phyloP scores from a whole-genome alignment of 2,113 vertebrate genomes.

The Rhinolophus sinicus region DNA sequence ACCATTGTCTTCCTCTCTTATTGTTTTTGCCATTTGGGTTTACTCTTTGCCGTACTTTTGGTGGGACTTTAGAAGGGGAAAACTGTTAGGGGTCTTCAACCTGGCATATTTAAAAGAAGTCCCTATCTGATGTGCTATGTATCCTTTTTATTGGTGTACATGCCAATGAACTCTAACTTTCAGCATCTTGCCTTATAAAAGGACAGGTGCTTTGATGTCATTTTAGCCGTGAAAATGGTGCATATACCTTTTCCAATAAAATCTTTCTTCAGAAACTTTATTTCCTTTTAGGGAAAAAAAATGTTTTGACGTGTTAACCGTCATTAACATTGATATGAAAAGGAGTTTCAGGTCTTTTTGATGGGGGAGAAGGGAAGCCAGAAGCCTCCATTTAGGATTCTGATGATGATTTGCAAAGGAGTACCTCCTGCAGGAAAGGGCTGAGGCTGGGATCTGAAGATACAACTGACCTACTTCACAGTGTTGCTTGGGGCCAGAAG shows the following conservation, averaged over 20 bases:
- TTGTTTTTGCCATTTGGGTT: background rate
- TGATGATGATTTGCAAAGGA: background rate
- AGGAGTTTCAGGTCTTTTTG: background rate
- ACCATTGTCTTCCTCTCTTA: background rate
- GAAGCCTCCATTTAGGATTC: background rate
- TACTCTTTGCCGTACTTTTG: background rate
- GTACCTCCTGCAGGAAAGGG: background rate
- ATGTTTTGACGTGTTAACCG: background rate
- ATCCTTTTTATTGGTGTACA: background rate
- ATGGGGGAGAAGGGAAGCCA: background rate
- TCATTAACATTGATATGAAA: background rate
- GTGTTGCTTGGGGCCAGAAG: background rate
- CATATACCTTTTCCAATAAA: background rate
- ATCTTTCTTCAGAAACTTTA: background rate
- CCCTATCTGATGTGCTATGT: background rate
- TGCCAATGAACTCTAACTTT: background rate
- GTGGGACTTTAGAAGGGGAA: background rate
- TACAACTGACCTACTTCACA: background rate
- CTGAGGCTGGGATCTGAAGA: background rate
- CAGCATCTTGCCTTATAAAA: background rate
- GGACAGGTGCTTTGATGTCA: background rate
- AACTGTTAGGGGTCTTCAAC: background rate
- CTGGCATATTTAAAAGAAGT: background rate
- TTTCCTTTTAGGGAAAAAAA: background rate
- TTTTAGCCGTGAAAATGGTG: background rate